Evolutionary conservation across 1,140 invertebrate genomes (phyloP).

Genomic region (Philotrypesis tridentata): DNA sequence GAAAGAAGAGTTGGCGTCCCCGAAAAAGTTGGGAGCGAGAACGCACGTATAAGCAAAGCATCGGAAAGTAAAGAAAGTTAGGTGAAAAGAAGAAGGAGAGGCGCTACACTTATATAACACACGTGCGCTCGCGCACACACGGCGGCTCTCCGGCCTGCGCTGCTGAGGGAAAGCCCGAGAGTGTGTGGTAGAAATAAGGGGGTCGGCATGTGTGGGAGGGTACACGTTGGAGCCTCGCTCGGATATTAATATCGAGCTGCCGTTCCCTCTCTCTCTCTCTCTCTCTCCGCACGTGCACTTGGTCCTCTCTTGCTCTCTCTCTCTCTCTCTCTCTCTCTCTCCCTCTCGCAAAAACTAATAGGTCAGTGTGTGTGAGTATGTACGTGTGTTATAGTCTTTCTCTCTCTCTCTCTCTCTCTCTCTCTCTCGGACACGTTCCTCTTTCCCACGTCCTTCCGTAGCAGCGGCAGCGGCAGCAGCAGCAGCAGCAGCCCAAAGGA

Average conservation of each 20-base stretch:
- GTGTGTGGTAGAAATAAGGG: neutral
- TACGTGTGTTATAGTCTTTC: slow-evolving; percentile 43
- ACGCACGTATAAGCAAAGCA: no score
- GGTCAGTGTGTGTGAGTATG: slow-evolving; percentile 47
- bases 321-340: neutral
- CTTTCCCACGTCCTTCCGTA: slow-evolving; percentile 58
- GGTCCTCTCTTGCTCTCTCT: neutral
- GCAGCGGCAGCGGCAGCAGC: neutral
- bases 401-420: slow-evolving; percentile 53
- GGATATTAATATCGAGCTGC: slow-evolving; percentile 71
- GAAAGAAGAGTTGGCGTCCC: no score
- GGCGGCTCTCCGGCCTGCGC: no score
- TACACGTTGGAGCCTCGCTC: slow-evolving; percentile 58
- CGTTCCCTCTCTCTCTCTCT: slow-evolving; percentile 29
- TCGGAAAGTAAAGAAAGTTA: no score
- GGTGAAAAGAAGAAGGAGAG: no score
- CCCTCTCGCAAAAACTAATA: slow-evolving; percentile 16
- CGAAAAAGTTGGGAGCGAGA: no score
- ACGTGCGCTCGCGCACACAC: no score
- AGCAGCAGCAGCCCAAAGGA: slow-evolving; percentile 62
- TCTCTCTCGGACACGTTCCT: slow-evolving; percentile 67
- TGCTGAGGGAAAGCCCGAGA: slow-evolving; percentile 11
- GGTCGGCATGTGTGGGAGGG: slow-evolving; percentile 45
- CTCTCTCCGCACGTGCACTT: neutral
- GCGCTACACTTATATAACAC: no score